Percentiles rank a stretch among this genome's conserved stretches.
Conservation (phyloP, 2,888 invertebrate species). For the Cheiracanthium punctorium region DNA sequence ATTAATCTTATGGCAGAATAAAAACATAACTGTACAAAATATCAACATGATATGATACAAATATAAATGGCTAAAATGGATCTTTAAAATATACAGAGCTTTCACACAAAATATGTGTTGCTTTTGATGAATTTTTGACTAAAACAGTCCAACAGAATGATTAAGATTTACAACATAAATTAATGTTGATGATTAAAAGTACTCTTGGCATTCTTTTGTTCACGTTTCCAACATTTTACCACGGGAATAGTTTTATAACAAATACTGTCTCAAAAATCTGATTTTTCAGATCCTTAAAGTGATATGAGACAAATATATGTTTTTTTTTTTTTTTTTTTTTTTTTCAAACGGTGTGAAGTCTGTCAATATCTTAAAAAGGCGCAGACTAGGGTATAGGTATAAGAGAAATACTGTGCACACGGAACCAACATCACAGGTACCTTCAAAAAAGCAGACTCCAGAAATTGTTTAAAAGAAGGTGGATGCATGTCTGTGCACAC, state of each 20-base stretch:
- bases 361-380: constrained; percentile 70
- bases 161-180: constrained; percentile 49
- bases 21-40: constrained; percentile 59
- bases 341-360: constrained; percentile 58
- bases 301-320: constrained; percentile 65
- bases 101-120: constrained; percentile 28
- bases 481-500: constrained; percentile 25
- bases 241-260: constrained; percentile 29
- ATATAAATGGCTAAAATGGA: constrained; percentile 40
- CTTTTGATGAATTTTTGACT: constrained; percentile 41
- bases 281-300: constrained; percentile 58
- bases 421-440: constrained; percentile 67
- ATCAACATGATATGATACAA: constrained; percentile 52
- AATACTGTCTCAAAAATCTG: constrained; percentile 54
- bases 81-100: constrained; percentile 28
- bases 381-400: constrained; percentile 68
- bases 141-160: constrained; percentile 41
- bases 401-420: constrained; percentile 68
- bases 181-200: constrained; percentile 60
- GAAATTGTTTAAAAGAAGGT: constrained; percentile 30
- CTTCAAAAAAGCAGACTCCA: constrained; percentile 58
- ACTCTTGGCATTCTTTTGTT: constrained; percentile 63
- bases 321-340: too few species aligned
- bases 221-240: constrained; percentile 69
- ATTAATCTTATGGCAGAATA: constrained; percentile 52